These are phyloP conservation scores for Pocillopora verrucosa DNA, from an alignment of 64 coral and sea anemone species.

Conservation along the genomic window DNA sequence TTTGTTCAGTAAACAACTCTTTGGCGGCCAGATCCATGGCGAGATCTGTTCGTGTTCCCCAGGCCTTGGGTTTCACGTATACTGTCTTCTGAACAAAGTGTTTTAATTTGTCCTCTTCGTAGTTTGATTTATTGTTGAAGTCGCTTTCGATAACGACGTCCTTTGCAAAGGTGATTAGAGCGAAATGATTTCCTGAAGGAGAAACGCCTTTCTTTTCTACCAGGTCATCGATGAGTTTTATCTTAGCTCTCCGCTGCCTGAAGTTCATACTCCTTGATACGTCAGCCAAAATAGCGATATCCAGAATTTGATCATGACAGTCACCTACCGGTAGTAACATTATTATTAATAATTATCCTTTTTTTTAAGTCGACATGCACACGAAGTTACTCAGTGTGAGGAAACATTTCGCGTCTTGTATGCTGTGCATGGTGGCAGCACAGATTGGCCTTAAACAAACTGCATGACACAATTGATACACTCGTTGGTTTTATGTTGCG, in stretches of 20 bases:
- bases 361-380: too few species aligned
- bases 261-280: not conserved
- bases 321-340: not conserved
- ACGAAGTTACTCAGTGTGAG: too few species aligned
- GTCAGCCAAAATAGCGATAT: constrained; percentile 11
- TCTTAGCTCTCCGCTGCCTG: not conserved
- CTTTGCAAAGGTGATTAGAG: not conserved
- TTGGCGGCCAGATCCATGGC: constrained; percentile 3
- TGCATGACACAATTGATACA: too few species aligned
- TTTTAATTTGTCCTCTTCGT: not conserved
- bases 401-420: too few species aligned
- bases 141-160: not conserved
- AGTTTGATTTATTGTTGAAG: not conserved
- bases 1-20: constrained; percentile 35
- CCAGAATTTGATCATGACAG: not conserved
- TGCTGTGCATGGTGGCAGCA: too few species aligned
- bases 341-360: too few species aligned
- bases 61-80: not conserved
- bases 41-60: constrained; percentile 33
- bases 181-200: not conserved
- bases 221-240: not conserved
- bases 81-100: not conserved
- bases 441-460: too few species aligned
- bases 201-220: not conserved
- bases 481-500: too few species aligned